phyloP scores from a whole-genome alignment of 2,888 invertebrate species.

The Scaptomyza polygonia region DNA sequence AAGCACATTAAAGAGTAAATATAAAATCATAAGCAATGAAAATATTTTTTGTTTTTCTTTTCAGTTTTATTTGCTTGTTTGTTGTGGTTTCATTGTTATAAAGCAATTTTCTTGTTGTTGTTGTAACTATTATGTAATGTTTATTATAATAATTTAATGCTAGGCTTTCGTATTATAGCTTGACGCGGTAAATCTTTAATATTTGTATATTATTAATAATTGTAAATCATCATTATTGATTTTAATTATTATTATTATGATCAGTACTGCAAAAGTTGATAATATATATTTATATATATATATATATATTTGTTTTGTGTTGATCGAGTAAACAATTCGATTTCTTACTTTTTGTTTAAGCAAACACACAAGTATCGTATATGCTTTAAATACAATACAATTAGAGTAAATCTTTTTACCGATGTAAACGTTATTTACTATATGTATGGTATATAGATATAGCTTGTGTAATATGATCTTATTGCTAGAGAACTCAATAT shows the following conservation, averaged over 20 bases:
- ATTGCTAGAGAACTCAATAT: constrained; percentile 48
- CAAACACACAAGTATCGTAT: constrained; percentile 45
- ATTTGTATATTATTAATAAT: constrained; percentile 41
- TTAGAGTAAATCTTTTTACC: constrained; percentile 43
- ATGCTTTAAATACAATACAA: constrained; percentile 49
- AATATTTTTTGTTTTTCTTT: constrained; percentile 30
- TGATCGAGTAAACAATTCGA: constrained; percentile 26
- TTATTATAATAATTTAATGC: constrained; percentile 73
- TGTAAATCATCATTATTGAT: constrained; percentile 22
- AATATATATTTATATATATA: constrained; percentile 17
- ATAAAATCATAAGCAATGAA: too few relatives aligned
- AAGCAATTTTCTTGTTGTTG: constrained; percentile 54
- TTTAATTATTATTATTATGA: constrained; percentile 26
- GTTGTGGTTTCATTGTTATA: constrained; percentile 55
- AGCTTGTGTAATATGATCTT: constrained; percentile 48
- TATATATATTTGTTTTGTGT: too few relatives aligned
- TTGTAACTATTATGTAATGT: constrained; percentile 67
- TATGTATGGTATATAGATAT: constrained; percentile 40
- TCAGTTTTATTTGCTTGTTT: constrained; percentile 63
- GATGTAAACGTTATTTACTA: constrained; percentile 28
- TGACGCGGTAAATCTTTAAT: constrained; percentile 45
- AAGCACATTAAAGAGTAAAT: constrained; percentile 19
- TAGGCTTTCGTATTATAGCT: constrained; percentile 57
- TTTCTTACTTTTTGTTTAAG: constrained; percentile 34
- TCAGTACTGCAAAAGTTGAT: constrained; percentile 59